Percentiles rank a stretch among this genome's conserved stretches.
Conservation (phyloP, 2,113 vertebrate genomes). For the Fukomys damarensis region DNA sequence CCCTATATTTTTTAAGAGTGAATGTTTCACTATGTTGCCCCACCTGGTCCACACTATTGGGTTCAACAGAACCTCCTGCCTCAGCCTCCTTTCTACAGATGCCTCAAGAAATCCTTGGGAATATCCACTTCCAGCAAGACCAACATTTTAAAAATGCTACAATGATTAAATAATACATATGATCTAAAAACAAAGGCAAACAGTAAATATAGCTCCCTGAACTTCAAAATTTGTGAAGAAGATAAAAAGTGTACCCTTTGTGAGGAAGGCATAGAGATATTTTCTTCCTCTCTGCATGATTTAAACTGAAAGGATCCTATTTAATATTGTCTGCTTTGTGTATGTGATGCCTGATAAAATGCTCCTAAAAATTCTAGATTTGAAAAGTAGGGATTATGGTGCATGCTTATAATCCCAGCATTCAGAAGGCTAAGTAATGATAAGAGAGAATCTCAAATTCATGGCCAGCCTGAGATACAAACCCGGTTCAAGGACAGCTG, state of each 20-base stretch:
- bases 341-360: constrained; percentile 3
- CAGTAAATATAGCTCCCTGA: not conserved
- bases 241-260: not conserved
- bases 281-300: not conserved
- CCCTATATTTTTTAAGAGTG: not conserved
- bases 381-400: not conserved
- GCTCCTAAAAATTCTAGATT: not conserved
- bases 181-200: constrained; percentile 2
- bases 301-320: constrained; percentile 18
- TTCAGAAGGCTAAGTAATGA: not conserved
- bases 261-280: not conserved
- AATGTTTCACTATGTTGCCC: not conserved
- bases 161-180: not conserved
- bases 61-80: not conserved
- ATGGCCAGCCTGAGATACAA: not conserved
- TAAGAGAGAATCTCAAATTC: not conserved
- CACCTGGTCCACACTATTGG: not conserved
- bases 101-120: constrained; percentile 44
- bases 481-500: not conserved
- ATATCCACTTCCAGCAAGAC: constrained; percentile 13
- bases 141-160: not conserved
- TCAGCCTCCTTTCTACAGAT: not conserved
- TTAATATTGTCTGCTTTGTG: constrained; percentile 14
- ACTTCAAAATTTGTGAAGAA: constrained; percentile 8
- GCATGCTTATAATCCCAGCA: not conserved